phyloP scores from a whole-genome alignment of 2,888 invertebrate species.

The Cremastinae sp. region DNA sequence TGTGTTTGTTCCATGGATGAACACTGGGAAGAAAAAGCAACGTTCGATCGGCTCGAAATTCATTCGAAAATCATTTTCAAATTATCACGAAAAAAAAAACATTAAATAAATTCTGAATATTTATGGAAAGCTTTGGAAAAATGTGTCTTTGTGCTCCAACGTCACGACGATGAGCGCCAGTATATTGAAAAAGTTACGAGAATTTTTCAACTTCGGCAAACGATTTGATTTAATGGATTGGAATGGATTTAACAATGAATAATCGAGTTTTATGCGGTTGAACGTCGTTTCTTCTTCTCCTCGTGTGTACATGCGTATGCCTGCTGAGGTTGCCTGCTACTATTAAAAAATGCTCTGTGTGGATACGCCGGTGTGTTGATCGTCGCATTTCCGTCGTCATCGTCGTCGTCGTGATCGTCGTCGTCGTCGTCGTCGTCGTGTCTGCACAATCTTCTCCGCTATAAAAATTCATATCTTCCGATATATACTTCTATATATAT shows the following conservation, averaged over 20 bases:
- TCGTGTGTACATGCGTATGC: conserved; percentile 14
- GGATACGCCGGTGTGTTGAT: conserved; percentile 37
- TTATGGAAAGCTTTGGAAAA: too few species aligned
- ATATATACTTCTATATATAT: not conserved
- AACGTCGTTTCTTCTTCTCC: conserved; percentile 9
- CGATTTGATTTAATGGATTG: too few species aligned
- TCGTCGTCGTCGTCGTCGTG: conserved; percentile 24
- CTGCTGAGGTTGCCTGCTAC: conserved; percentile 36
- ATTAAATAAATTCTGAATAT: too few species aligned
- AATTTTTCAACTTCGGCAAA: too few species aligned
- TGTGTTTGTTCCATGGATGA: conserved; percentile 27
- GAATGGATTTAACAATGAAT: too few species aligned
- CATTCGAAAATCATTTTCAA: too few species aligned
- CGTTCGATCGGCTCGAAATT: too few species aligned
- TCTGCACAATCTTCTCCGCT: conserved; percentile 22
- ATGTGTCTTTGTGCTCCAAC: too few species aligned
- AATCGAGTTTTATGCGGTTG: too few species aligned
- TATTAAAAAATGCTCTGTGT: conserved; percentile 21
- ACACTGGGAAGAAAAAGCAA: conserved; percentile 17
- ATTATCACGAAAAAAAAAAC: too few species aligned
- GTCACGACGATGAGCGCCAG: too few species aligned
- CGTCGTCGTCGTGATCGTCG: conserved; percentile 22
- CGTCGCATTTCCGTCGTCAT: conserved; percentile 27
- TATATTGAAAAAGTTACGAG: too few species aligned
- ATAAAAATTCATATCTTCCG: not conserved